Evolutionary conservation across 2,888 invertebrate genomes (phyloP).

Genomic region (Lithodes maja): DNA sequence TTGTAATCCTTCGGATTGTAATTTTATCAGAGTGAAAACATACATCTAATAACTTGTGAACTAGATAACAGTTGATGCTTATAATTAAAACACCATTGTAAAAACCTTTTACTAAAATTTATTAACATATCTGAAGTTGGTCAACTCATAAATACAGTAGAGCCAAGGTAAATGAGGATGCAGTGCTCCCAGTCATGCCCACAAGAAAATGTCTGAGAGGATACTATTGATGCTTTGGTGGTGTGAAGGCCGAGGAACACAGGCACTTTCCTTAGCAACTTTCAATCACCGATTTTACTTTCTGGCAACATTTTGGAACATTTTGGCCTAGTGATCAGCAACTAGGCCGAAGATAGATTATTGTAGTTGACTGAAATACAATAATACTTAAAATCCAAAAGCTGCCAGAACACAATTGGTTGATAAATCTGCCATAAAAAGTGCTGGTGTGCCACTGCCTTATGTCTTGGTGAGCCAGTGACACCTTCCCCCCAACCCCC

Average conservation of each 20-base stretch:
- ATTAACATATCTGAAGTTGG: constrained; percentile 64
- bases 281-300: too few species aligned
- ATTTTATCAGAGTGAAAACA: not conserved
- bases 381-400: too few species aligned
- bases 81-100: not conserved
- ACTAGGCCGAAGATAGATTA: too few species aligned
- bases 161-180: constrained; percentile 57
- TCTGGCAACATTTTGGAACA: too few species aligned
- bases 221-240: not conserved
- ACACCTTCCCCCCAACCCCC: not conserved
- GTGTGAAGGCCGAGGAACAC: not conserved
- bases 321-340: too few species aligned
- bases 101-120: constrained; percentile 60
- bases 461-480: too few species aligned
- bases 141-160: constrained; percentile 64
- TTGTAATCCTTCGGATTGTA: not conserved
- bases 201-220: not conserved
- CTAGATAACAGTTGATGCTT: not conserved
- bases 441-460: too few species aligned
- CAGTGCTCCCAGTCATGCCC: not conserved
- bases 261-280: too few species aligned
- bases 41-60: not conserved
- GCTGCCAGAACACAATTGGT: too few species aligned
- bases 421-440: too few species aligned
- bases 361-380: too few species aligned